Conservation (phyloP, 2,113 vertebrate genomes). For the Setophaga kirtlandii region DNA sequence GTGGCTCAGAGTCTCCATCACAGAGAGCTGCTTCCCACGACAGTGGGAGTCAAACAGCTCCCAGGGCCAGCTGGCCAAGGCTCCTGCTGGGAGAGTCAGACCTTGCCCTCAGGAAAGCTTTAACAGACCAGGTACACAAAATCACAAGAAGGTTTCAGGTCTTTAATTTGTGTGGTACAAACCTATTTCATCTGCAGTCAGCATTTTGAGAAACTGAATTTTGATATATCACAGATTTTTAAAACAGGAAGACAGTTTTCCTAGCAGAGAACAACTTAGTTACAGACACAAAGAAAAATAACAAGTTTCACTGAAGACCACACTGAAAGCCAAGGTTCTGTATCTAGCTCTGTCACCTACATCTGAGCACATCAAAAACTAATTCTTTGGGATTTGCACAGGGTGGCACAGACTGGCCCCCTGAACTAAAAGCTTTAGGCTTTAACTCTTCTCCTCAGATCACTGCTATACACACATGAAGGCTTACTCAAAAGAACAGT, state of each 20-base stretch:
- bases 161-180: neutral
- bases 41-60: neutral
- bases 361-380: neutral
- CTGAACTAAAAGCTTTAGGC: neutral
- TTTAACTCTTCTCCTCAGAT: neutral
- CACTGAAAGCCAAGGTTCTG: neutral
- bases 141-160: neutral
- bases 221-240: neutral
- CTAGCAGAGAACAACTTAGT: neutral
- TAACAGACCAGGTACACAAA: neutral
- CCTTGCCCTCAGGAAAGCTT: neutral
- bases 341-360: neutral
- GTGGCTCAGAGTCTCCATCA: neutral
- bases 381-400: neutral
- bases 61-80: neutral
- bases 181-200: neutral
- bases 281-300: neutral
- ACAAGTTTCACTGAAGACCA: neutral
- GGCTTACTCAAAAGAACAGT: neutral
- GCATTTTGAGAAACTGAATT: neutral
- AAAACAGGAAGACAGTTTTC: neutral
- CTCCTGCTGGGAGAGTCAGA: neutral
- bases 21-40: neutral
- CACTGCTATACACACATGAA: neutral
- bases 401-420: neutral